Evolutionary conservation across 2,113 vertebrate genomes (phyloP).

Genomic region (Amphiprion ocellaris): DNA sequence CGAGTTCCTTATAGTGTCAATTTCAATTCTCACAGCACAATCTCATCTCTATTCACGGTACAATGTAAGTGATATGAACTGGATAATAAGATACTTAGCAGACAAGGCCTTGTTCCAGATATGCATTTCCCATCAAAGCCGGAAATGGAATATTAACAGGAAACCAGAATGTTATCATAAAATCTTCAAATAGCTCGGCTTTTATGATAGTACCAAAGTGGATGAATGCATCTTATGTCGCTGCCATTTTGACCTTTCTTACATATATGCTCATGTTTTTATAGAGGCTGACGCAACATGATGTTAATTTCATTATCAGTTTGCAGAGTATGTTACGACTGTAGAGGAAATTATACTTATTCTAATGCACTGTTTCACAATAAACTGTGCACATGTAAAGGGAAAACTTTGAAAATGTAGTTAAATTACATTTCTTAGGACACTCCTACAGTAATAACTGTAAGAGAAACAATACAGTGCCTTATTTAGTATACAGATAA

Average conservation of each 20-base stretch:
- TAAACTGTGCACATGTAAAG: too few species aligned
- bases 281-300: too few species aligned
- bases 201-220: not conserved
- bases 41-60: conserved; percentile 45
- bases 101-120: conserved; percentile 18
- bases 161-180: not conserved
- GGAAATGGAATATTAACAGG: conserved; percentile 20
- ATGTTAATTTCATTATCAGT: too few species aligned
- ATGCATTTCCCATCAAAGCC: conserved; percentile 25
- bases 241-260: not conserved
- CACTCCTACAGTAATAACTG: too few species aligned
- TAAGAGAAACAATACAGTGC: too few species aligned
- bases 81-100: conserved; percentile 25
- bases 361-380: too few species aligned
- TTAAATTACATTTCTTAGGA: too few species aligned
- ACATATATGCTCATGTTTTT: not conserved
- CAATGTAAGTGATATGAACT: conserved; percentile 30
- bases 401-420: too few species aligned
- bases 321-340: too few species aligned
- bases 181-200: not conserved
- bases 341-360: too few species aligned
- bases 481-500: too few species aligned
- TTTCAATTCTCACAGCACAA: conserved; percentile 17
- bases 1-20: not conserved
- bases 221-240: not conserved